Base-by-base conservation (phyloP, 2,797 vertebrate species). In the Falco novaeseelandiae region DNA sequence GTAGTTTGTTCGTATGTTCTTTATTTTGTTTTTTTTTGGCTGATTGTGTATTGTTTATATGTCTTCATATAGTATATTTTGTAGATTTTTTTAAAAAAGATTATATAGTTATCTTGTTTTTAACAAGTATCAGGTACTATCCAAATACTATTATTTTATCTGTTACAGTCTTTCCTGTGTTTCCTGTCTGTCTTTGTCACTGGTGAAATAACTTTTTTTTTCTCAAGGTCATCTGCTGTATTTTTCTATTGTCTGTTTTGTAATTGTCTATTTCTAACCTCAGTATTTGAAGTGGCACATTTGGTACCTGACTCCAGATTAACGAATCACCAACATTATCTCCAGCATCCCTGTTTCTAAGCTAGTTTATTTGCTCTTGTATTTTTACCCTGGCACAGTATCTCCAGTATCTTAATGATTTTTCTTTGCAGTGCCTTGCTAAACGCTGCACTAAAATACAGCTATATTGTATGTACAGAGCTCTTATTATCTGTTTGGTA, bases 361-460 rank as follows among this genome's bases (percentile, higher is more conserved):
- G 36, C 72, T 83, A 49, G 29, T 61, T 87, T 86, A 70, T 92
- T 81, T 88, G 62, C 17, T 83, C 13, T 36, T 58, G 7, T 61
- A 19, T 91, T 93, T 93, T 82, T 81, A 38, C 69, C 77, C 54
- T 90, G 34, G 52, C 32, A 67, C 77, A 66, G 1, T 74, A 92
- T 89, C 49, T 54, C 63, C 13, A 21, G 4, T 74, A 81, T 58
- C 59, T 46, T 94, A 93, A 72, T 83, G 89, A 86, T 78, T 87
- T 95, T 90, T 95, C 67, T 77, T 73, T 95, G 61, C 77, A 83
- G 61, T 79, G 34, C 67, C 18, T 85, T 95, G 79, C 94, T 71
- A 93, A 55, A 69, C 57, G 55, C 30, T 36, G 32, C 38, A 57
- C 19, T 61, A 67, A 85, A 67, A 69, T 83, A 49, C 27, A 81